These are phyloP conservation scores for Drosophila repleta DNA, from an alignment of 1,140 invertebrate species.

Conservation along the genomic window DNA sequence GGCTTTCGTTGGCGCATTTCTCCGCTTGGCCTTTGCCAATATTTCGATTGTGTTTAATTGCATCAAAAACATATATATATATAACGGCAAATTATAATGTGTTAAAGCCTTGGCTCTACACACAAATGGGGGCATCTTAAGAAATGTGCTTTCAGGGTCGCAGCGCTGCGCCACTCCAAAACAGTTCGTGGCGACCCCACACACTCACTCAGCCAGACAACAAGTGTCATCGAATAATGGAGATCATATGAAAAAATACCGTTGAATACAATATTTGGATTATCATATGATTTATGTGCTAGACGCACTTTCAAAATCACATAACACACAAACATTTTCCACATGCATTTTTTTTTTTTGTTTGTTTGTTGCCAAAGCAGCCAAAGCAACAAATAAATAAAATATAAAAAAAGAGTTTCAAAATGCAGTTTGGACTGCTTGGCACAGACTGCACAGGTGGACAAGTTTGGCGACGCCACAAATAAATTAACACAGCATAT, in stretches of 20 bases:
- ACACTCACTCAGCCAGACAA: constrained; percentile 39
- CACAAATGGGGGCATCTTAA: constrained; percentile 11
- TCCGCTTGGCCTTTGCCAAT: constrained; percentile 29
- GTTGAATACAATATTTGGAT: constrained; percentile 56
- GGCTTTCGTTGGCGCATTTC: constrained; percentile 32
- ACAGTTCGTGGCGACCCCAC: constrained; percentile 42
- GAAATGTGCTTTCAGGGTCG: constrained; percentile 50
- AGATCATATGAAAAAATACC: constrained; percentile 28
- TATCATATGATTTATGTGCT: constrained; percentile 70
- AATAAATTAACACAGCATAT: constrained; percentile 34
- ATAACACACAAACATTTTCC: constrained; percentile 41
- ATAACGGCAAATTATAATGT: constrained; percentile 41
- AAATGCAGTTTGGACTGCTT: constrained; percentile 43
- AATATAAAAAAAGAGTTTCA: constrained; percentile 31
- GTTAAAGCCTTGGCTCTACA: constrained; percentile 26
- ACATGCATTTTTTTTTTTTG: constrained; percentile 26
- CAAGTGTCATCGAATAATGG: constrained; percentile 65
- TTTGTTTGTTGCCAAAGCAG: constrained; percentile 3
- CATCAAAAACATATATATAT: constrained; percentile 69
- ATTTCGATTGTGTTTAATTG: constrained; percentile 60
- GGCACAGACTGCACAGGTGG: constrained; percentile 67
- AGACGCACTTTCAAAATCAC: constrained; percentile 67
- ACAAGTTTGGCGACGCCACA: constrained; percentile 67
- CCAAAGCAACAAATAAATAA: constrained; percentile 4
- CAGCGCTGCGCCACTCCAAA: constrained; percentile 19